Evolutionary conservation across 2,113 vertebrate genomes (phyloP).

Genomic region (Caranx melampygus): DNA sequence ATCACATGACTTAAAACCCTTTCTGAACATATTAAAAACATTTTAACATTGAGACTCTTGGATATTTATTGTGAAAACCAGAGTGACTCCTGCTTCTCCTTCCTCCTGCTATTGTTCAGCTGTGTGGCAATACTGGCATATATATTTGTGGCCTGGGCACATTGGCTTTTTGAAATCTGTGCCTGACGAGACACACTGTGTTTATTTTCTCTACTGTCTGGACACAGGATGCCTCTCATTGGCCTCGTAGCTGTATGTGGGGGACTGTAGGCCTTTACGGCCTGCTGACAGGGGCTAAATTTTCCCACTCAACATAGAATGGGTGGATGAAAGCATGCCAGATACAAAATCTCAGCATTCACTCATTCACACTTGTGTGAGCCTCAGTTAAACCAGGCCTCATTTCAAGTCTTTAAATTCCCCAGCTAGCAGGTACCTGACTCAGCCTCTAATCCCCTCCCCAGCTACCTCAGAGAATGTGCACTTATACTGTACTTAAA

Average conservation of each 20-base stretch:
- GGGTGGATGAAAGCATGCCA: slow-evolving; percentile 15
- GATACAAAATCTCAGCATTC: neutral
- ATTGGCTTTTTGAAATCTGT: slow-evolving; percentile 26
- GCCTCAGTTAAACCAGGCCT: slow-evolving; percentile 1
- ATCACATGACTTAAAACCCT: neutral
- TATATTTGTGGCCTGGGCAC: slow-evolving; percentile 29
- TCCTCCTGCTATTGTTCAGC: neutral
- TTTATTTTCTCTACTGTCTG: slow-evolving; percentile 27
- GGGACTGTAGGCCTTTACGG: slow-evolving; percentile 23
- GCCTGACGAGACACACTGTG: slow-evolving; percentile 12
- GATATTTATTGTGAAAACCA: neutral
- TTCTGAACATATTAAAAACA: neutral
- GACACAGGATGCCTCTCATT: slow-evolving; percentile 25
- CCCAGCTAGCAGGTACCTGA: neutral
- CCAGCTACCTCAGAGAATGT: neutral
- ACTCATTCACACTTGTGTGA: neutral
- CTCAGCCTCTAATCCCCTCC: neutral
- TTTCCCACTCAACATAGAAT: slow-evolving; percentile 29
- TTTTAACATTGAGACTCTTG: neutral
- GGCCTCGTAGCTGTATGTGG: neutral
- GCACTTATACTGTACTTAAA: neutral
- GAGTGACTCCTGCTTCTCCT: too few relatives aligned
- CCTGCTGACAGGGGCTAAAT: slow-evolving; percentile 12
- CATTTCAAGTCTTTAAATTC: neutral
- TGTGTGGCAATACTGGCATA: neutral